phyloP scores from a whole-genome alignment of 2,888 invertebrate genomes.

The Branchellion lobata region DNA sequence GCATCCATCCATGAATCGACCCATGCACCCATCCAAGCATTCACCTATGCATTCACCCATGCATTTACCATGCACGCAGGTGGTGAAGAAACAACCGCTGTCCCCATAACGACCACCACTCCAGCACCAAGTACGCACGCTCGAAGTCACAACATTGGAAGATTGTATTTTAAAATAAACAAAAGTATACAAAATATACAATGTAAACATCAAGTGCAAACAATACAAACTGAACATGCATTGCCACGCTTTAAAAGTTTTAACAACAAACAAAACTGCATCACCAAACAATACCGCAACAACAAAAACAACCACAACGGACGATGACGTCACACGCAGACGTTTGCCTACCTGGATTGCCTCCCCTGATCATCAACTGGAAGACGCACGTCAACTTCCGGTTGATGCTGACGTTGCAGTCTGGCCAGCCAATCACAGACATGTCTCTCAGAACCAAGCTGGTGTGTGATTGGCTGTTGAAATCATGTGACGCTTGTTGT shows the following conservation, averaged over 20 bases:
- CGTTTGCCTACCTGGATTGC: not conserved
- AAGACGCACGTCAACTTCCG: slow-evolving; percentile 15
- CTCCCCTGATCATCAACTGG: not conserved
- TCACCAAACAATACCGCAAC: no score
- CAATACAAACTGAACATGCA: not conserved
- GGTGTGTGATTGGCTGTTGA: not conserved
- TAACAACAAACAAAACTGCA: no score
- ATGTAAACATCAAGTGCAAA: not conserved
- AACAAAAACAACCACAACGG: no score
- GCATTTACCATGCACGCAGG: not conserved
- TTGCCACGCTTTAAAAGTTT: no score
- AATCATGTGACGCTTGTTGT: no score
- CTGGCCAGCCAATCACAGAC: slow-evolving; percentile 32
- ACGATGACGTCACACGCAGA: no score
- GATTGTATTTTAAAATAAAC: no score
- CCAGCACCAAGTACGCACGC: not conserved
- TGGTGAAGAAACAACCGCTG: not conserved
- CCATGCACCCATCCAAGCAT: no score
- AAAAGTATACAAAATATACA: no score
- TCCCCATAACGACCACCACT: not conserved
- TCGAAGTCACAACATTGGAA: no score
- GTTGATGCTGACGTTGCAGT: slow-evolving; percentile 10
- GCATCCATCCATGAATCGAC: no score
- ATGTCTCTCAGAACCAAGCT: slow-evolving; percentile 18
- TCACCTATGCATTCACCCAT: no score